Base-by-base conservation (phyloP, 2,797 vertebrate species). In the Adelosebastes latens region DNA sequence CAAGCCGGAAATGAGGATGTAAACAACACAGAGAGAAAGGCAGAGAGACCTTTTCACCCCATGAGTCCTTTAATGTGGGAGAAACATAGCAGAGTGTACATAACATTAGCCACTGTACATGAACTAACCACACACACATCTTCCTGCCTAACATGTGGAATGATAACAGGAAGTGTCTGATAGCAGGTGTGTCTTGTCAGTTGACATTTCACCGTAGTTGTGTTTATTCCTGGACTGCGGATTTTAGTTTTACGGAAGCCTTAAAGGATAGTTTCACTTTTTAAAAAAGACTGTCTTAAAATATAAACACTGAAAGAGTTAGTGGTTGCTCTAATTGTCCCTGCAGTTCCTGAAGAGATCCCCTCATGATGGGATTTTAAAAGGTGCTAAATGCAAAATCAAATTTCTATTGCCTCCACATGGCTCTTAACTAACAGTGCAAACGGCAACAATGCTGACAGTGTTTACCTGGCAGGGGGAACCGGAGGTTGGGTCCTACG, bases 1-100 rank as follows among this genome's bases (percentile, higher is more conserved):
- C 74, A 16, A 65, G 64, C 69, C 52, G 86, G 89, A 89, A 89
- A 77, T 2, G 20, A 77, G 76, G 65, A 85, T 53, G 82, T 87
- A 91, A 93, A 92, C 88, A 90, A 75, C 60, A 14, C 22, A 12
- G 60, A 56, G 27, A 24, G 13, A 55, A 12, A 69, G 25, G n/a
- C 63, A 71, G 29, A 18, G 25, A 65, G 75, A 77, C 53, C 72
- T 69, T 71, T 80, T 25, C 39, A 61, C 76, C 78, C 46, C 22
- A 22, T 49, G 36, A 56, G 72, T 16, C 32, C 63, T 75, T 67
- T 75, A 22, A 77, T 77, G 78, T 83, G 79, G 88, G 74, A 83
- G 87, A 62, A 69, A 81, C 81, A 71, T 16, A 20, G 59, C 67
- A 59, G 36, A 67, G 73, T 72, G 32, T 75, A 72, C 66, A 71